Conservation (phyloP, 2,113 vertebrate genomes). For the Thalassoma bifasciatum region DNA sequence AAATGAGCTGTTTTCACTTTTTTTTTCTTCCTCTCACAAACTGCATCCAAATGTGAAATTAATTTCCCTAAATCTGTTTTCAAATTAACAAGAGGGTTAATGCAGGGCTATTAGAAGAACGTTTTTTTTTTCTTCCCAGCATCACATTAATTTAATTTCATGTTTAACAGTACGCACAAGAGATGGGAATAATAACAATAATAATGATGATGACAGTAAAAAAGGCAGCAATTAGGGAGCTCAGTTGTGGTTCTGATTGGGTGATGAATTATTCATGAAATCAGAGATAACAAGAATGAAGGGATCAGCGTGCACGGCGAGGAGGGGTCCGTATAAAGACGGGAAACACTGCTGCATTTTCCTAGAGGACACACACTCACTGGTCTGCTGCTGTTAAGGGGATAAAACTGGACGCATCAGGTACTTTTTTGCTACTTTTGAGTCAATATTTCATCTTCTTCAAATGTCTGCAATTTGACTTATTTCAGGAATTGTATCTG, state of each 20-base stretch:
- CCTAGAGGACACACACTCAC: conserved; percentile 33
- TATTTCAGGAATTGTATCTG: background rate
- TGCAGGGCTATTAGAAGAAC: conserved; percentile 60
- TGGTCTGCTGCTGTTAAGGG: conserved; percentile 46
- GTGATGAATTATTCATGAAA: conserved; percentile 77
- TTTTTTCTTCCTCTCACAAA: conserved; percentile 34
- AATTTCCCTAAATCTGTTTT: conserved; percentile 68
- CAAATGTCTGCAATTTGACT: background rate
- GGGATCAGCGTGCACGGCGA: conserved; percentile 52
- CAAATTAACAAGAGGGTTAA: conserved; percentile 67
- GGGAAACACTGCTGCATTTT: conserved; percentile 45
- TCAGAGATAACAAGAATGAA: conserved; percentile 54
- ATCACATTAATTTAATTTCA: conserved; percentile 70
- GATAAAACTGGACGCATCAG: conserved; percentile 43
- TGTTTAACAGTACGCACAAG: conserved; percentile 39
- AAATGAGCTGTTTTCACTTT: conserved; percentile 53
- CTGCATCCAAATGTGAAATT: conserved; percentile 56
- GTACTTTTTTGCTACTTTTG: conserved; percentile 28
- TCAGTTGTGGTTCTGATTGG: conserved; percentile 52
- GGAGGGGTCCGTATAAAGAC: conserved; percentile 64
- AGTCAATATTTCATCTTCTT: background rate
- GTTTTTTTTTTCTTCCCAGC: conserved; percentile 48
- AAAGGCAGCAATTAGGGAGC: conserved; percentile 55
- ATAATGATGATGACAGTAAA: conserved; percentile 39
- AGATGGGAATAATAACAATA: conserved; percentile 58